These are phyloP conservation scores for Plebejus anna DNA, from an alignment of 2,888 invertebrate genomes.

Conservation along the genomic window DNA sequence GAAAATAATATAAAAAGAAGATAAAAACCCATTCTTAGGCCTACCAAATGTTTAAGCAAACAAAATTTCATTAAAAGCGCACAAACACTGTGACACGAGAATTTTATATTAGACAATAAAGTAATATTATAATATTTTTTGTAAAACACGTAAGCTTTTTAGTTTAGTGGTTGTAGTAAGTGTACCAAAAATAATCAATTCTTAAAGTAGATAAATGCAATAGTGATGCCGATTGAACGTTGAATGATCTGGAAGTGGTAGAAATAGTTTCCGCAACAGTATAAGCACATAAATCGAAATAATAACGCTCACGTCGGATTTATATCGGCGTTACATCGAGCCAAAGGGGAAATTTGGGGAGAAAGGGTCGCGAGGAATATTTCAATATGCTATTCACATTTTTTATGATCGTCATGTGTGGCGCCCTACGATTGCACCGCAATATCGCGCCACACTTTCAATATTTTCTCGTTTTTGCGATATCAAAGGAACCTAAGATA, in stretches of 20 bases:
- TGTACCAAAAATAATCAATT: background rate
- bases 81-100: too few relatives aligned
- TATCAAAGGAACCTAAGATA: constrained; percentile 16
- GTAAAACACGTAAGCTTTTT: too few relatives aligned
- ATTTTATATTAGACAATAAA: too few relatives aligned
- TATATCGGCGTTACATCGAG: constrained; percentile 61
- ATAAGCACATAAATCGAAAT: constrained; percentile 37
- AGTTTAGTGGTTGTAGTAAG: too few relatives aligned
- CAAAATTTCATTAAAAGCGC: too few relatives aligned
- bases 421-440: constrained; percentile 65
- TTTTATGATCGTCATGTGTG: constrained; percentile 73
- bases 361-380: constrained; percentile 73
- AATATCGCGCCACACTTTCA: constrained; percentile 59
- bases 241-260: background rate
- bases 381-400: constrained; percentile 76
- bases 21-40: too few relatives aligned
- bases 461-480: constrained; percentile 48
- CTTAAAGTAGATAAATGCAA: background rate
- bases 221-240: background rate
- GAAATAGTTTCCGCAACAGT: constrained; percentile 21
- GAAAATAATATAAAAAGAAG: background rate
- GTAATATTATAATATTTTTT: too few relatives aligned
- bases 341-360: constrained; percentile 62
- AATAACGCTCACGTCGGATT: constrained; percentile 61
- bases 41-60: too few relatives aligned